These are phyloP conservation scores for Orthonevra nobilis DNA, from an alignment of 2,888 invertebrate genomes.

Conservation along the genomic window DNA sequence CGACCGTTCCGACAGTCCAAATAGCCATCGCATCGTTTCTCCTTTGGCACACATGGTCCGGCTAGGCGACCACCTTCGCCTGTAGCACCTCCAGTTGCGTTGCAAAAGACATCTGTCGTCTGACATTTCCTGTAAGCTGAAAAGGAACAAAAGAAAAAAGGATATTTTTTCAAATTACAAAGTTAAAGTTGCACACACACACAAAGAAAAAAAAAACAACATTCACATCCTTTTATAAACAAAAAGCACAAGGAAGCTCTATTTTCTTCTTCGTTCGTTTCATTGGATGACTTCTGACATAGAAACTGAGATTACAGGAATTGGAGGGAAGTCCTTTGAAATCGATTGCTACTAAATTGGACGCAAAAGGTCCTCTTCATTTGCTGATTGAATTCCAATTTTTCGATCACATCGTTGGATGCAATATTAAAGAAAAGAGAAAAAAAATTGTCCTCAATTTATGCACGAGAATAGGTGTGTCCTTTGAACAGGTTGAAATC, in stretches of 20 bases:
- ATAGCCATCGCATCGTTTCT: slow-evolving; percentile 94
- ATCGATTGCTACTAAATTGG: slow-evolving; percentile 36
- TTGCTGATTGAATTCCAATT: slow-evolving; percentile 50
- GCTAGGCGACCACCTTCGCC: slow-evolving; percentile 81
- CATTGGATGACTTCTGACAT: slow-evolving; percentile 39
- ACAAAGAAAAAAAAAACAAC: no score
- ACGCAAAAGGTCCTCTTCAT: slow-evolving; percentile 25
- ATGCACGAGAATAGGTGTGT: neutral
- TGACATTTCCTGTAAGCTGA: slow-evolving; percentile 94
- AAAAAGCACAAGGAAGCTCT: neutral
- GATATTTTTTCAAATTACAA: slow-evolving; percentile 66
- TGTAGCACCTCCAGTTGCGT: slow-evolving; percentile 82
- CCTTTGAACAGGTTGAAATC: no score
- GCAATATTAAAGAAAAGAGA: slow-evolving; percentile 19
- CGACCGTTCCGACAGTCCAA: slow-evolving; percentile 91
- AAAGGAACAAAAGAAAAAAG: slow-evolving; percentile 73
- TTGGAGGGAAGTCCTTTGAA: slow-evolving; percentile 44
- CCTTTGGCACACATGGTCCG: slow-evolving; percentile 92
- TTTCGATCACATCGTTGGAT: slow-evolving; percentile 17
- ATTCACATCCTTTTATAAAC: slow-evolving; percentile 29
- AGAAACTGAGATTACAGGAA: slow-evolving; percentile 19
- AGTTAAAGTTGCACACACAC: slow-evolving; percentile 21
- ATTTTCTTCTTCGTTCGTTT: slow-evolving; percentile 29
- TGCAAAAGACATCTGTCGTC: slow-evolving; percentile 93
- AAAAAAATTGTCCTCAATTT: slow-evolving; percentile 7